Conservation (phyloP, 2,888 invertebrate genomes). For the Geotrupes spiniger region DNA sequence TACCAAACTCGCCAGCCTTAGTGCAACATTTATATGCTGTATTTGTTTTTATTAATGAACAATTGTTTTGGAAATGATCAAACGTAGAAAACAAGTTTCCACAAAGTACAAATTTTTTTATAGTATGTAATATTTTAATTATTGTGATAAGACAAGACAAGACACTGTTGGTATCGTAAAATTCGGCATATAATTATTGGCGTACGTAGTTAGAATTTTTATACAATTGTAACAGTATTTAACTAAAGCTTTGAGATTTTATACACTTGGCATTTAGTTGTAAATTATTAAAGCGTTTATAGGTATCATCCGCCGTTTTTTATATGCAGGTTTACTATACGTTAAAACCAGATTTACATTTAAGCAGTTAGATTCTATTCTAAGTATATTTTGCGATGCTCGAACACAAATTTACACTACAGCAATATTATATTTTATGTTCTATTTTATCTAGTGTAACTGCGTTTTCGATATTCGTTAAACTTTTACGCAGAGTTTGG, state of each 20-base stretch:
- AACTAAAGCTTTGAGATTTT: slow-evolving; percentile 32
- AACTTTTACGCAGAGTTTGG: slow-evolving; percentile 31
- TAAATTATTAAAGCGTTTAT: slow-evolving; percentile 9
- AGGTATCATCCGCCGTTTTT: slow-evolving; percentile 2
- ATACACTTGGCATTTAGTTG: slow-evolving; percentile 27
- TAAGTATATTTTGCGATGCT: slow-evolving; percentile 7
- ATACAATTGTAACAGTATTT: slow-evolving; percentile 32
- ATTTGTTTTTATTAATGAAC: not conserved
- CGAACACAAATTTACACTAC: slow-evolving; percentile 5
- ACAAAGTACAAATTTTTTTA: slow-evolving; percentile 17
- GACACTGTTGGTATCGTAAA: slow-evolving; percentile 25
- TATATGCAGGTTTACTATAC: slow-evolving; percentile 5
- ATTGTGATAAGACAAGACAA: too few relatives aligned
- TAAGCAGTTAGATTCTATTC: slow-evolving; percentile 5
- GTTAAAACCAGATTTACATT: not conserved
- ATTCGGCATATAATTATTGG: slow-evolving; percentile 9
- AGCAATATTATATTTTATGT: not conserved
- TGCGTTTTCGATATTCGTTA: slow-evolving; percentile 12
- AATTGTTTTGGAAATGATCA: not conserved
- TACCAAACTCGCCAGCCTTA: slow-evolving; percentile 6
- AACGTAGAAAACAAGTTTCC: slow-evolving; percentile 1
- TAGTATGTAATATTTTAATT: slow-evolving; percentile 4
- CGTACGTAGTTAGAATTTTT: slow-evolving; percentile 29
- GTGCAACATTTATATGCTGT: slow-evolving; percentile 3
- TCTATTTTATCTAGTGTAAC: slow-evolving; percentile 8